A percentile compares a stretch with the other conserved stretches of the same genome.
Evolutionary conservation across 2,797 vertebrate genomes (phyloP).

Genomic region (Acipenser transmontanus): DNA sequence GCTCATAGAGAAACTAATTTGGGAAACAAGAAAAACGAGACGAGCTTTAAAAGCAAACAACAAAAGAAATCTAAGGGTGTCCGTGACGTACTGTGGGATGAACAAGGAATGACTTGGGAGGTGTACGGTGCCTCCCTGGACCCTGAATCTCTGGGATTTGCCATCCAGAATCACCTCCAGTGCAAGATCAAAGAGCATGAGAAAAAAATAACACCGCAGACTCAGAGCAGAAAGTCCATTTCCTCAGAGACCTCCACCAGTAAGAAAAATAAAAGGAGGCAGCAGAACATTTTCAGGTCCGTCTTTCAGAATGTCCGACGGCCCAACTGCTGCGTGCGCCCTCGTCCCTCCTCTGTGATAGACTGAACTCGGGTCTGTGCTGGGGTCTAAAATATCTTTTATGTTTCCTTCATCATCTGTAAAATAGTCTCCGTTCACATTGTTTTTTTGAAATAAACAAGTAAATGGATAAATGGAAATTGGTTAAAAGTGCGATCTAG

Average conservation of each 20-base stretch:
- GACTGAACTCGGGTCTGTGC: slow-evolving; percentile 52
- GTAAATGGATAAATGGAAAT: too few relatives aligned
- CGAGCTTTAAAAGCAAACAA: slow-evolving; percentile 27
- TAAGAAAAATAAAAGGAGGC: slow-evolving; percentile 61
- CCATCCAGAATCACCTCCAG: slow-evolving; percentile 86
- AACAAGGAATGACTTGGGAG: slow-evolving; percentile 92
- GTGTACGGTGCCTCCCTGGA: slow-evolving; percentile 78
- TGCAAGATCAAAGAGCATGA: slow-evolving; percentile 75
- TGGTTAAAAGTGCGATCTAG: too few relatives aligned
- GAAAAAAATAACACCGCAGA: slow-evolving; percentile 61
- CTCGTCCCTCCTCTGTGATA: slow-evolving; percentile 78
- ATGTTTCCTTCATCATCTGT: too few relatives aligned
- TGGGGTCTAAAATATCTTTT: too few relatives aligned
- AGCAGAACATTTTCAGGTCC: slow-evolving; percentile 56
- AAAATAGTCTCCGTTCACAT: too few relatives aligned
- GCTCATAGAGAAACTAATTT: slow-evolving; percentile 32
- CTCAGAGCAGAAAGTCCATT: slow-evolving; percentile 56
- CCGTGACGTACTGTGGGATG: slow-evolving; percentile 77
- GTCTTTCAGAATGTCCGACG: slow-evolving; percentile 87
- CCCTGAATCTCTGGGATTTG: slow-evolving; percentile 72
- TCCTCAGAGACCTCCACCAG: slow-evolving; percentile 60
- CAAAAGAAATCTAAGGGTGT: slow-evolving; percentile 52
- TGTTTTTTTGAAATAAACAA: too few relatives aligned
- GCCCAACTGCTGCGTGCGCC: slow-evolving; percentile 84
- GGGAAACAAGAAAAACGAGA: slow-evolving; percentile 20